phyloP scores from a whole-genome alignment of 2,888 invertebrate genomes.

The Diachrysia chrysitis region DNA sequence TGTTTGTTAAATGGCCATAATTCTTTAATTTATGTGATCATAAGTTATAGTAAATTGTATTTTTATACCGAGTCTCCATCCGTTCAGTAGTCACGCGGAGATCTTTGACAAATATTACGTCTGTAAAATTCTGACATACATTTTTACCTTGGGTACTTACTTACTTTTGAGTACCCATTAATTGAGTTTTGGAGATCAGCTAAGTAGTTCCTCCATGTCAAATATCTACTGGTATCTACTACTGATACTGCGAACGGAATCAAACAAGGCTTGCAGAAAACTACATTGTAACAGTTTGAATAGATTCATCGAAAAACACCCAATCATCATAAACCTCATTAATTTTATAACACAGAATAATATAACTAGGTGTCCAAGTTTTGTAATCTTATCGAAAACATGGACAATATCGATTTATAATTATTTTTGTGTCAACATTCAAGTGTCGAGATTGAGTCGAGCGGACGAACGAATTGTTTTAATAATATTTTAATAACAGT shows the following conservation, averaged over 20 bases:
- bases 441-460: not conserved
- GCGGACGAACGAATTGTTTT: not conserved
- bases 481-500: too few species aligned
- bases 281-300: not conserved
- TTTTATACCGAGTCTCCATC: too few species aligned
- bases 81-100: too few species aligned
- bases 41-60: too few species aligned
- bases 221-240: not conserved
- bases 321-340: slow-evolving; percentile 1
- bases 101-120: too few species aligned
- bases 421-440: slow-evolving; percentile 14
- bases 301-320: not conserved
- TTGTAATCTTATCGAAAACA: slow-evolving; percentile 15
- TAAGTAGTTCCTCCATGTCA: not conserved
- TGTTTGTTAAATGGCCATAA: too few species aligned
- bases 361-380: not conserved
- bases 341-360: not conserved
- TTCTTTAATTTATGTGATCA: too few species aligned
- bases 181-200: not conserved
- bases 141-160: too few species aligned
- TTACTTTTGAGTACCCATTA: not conserved
- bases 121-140: too few species aligned
- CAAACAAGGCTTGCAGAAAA: not conserved
- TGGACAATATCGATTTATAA: slow-evolving; percentile 3
- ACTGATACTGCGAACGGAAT: not conserved